A percentile compares a stretch with the other conserved stretches of the same genome.
Evolutionary conservation across 2,797 vertebrate species (phyloP).

Genomic region (Falco concolor): DNA sequence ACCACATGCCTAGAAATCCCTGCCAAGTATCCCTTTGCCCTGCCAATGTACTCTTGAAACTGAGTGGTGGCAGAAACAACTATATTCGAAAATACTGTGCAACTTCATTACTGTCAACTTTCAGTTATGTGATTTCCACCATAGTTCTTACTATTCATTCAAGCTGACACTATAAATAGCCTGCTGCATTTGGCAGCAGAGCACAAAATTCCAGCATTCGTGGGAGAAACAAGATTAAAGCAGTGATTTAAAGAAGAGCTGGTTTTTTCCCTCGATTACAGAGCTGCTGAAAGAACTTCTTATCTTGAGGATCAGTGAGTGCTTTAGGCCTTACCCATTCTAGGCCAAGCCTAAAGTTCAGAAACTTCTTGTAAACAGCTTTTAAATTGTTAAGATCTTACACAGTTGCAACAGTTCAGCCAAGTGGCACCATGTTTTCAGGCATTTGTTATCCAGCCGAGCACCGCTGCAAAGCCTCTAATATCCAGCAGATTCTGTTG

Average conservation of each 20-base stretch:
- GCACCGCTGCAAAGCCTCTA: not conserved
- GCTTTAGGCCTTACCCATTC: not conserved
- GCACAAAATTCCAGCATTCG: not conserved
- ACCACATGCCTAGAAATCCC: not conserved
- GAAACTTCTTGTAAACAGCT: not conserved
- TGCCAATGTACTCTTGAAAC: not conserved
- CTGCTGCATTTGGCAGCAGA: not conserved
- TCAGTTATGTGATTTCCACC: not conserved
- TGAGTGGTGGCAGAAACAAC: not conserved
- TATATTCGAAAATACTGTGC: not conserved
- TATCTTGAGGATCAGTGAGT: not conserved
- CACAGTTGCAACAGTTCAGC: not conserved
- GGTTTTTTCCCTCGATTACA: not conserved
- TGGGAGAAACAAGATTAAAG: conserved; percentile 28
- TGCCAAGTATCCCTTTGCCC: not conserved
- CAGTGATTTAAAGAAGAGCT: not conserved
- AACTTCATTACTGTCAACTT: not conserved
- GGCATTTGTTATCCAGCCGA: not conserved
- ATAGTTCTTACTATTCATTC: not conserved
- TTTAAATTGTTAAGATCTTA: not conserved
- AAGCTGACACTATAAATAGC: not conserved
- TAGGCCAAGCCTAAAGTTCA: not conserved
- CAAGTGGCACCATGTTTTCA: not conserved
- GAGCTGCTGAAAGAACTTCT: not conserved
- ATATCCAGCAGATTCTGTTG: not conserved